Evolutionary conservation across 1,140 invertebrate genomes (phyloP), one percentile per base, ranked within the genome.

Genomic region (Tyrophagus putrescentiae): DNA sequence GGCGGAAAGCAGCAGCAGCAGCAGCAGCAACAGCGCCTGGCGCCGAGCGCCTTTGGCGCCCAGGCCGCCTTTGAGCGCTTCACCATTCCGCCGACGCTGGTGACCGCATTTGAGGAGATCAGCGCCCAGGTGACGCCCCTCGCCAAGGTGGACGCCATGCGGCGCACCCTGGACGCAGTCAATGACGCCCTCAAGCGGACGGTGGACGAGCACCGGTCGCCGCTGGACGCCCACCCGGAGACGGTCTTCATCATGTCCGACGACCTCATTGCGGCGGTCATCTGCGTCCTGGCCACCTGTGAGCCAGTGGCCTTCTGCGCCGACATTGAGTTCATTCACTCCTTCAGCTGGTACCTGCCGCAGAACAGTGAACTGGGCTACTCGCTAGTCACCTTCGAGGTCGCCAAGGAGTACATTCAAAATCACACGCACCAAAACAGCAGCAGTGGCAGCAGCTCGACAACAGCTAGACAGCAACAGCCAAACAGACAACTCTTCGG

Each of bases 321-420:
- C 39, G 28, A 61, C 39, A 60, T 60, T n/a, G 29, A 34, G 27
- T 60, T 53, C 32, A 53, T 60, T 16, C 44, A 60, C 27, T 33
- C 44, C 13, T 60, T 60, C 31, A 54, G 59, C 27, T 50, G 45
- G 45, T 57, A 50, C 41, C 28, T 60, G 21, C 59, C 59, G 25
- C 45, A 32, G 41, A 60, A 60, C 41, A 34, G 23, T 5, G 59
- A 60, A 36, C 29, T 53, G 21, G 59, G 59, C 3, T 60, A 60
- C 44, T 60, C 59, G 9, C 41, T 60, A 4, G 59, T 60, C 1
- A 60, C 59, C n/a, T 60, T 60, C 21, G 53, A 60, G 36, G 59
- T 60, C 2, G 59, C 45, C 6, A 60, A 50, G 41, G 59, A 60
- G 34, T 60, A 44, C 27, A 60, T 60, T 18, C 1, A 61, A 36